Conservation (phyloP, 1,140 invertebrate species). For the Dendrolimus punctatus region DNA sequence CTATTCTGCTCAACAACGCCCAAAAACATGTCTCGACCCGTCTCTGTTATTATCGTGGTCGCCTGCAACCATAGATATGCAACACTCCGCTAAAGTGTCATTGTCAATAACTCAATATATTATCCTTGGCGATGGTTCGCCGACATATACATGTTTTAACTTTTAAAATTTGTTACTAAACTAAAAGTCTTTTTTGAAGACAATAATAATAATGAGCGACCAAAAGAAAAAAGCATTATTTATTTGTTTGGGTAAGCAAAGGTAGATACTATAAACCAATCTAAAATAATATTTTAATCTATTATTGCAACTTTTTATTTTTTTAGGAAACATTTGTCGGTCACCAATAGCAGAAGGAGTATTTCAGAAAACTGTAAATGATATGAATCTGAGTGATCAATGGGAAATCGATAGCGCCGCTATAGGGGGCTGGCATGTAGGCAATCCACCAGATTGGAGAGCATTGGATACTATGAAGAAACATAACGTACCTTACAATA, state of each 20-base stretch:
- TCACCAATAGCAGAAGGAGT: conserved; percentile 96
- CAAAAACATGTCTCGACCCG: no score
- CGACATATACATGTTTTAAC: no score
- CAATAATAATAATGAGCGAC: conserved; percentile 19
- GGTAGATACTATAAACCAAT: no score
- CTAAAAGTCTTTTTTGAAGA: no score
- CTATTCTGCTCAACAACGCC: no score
- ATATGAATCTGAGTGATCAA: conserved; percentile 73
- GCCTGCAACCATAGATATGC: no score
- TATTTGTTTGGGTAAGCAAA: conserved; percentile 53
- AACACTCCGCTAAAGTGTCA: no score
- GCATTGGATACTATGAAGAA: conserved; percentile 81
- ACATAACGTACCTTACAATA: conserved; percentile 81
- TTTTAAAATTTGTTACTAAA: no score
- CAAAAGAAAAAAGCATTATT: conserved; percentile 61
- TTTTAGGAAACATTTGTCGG: conserved; percentile 92
- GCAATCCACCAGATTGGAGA: conserved; percentile 84
- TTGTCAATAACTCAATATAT: no score
- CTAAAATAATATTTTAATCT: no score
- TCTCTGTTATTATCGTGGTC: no score
- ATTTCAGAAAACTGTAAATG: conserved; percentile 81
- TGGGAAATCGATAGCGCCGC: conserved; percentile 94
- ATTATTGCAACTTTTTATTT: conserved; percentile 1
- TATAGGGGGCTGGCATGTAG: conserved; percentile 87
- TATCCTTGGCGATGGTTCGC: no score